Conservation (phyloP, 2,888 invertebrate genomes). For the Cylloceria caligata region DNA sequence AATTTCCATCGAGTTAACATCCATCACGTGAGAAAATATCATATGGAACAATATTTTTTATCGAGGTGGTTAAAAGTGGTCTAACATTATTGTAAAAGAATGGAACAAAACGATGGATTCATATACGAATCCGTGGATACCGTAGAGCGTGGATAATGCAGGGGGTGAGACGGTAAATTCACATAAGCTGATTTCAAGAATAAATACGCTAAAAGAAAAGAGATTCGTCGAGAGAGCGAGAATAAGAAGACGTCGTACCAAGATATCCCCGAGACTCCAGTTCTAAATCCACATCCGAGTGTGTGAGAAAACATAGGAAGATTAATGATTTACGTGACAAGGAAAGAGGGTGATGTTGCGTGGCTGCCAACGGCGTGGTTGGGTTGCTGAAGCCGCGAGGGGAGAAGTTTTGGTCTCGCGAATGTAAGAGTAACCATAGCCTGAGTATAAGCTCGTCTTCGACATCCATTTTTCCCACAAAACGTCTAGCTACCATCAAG, state of each 20-base stretch:
- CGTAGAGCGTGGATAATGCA: conserved; percentile 32
- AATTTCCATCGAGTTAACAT: too few relatives aligned
- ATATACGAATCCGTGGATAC: conserved; percentile 11
- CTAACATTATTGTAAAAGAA: background rate
- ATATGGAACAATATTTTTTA: background rate
- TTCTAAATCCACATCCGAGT: conserved; percentile 84
- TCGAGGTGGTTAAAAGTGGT: background rate
- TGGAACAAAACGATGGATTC: background rate
- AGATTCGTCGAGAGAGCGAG: conserved; percentile 51
- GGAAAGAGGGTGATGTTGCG: conserved; percentile 73
- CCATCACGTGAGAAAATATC: background rate
- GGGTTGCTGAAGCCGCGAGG: conserved; percentile 50
- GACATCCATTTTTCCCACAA: conserved; percentile 21
- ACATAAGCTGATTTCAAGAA: conserved; percentile 42
- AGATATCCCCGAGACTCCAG: conserved; percentile 80
- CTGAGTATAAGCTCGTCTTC: conserved; percentile 14
- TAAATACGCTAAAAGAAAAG: conserved; percentile 45
- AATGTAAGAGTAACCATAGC: conserved; percentile 39
- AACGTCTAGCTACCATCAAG: background rate
- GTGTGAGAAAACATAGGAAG: conserved; percentile 84
- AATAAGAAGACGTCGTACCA: conserved; percentile 70
- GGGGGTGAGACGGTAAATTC: conserved; percentile 16
- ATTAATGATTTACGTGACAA: conserved; percentile 84
- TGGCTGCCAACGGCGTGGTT: conserved; percentile 62
- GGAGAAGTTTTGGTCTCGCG: conserved; percentile 46